Percentiles rank a stretch among this genome's conserved stretches.
Evolutionary conservation across 2,113 vertebrate genomes (phyloP).

Genomic region (Lepus europaeus): DNA sequence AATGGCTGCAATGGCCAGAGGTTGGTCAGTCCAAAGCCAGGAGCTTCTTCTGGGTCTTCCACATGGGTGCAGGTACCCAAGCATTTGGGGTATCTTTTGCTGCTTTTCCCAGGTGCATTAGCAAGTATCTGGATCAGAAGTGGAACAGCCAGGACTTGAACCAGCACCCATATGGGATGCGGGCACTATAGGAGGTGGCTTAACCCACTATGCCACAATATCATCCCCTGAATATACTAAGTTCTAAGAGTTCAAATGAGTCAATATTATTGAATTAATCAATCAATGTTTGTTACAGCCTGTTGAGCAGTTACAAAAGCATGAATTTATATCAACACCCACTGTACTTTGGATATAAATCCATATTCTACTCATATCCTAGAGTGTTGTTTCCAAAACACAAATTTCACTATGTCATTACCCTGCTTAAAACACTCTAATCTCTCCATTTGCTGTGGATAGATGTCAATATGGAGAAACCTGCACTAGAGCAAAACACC

Average conservation of each 20-base stretch:
- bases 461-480: neutral
- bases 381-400: conserved; percentile 52
- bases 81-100: too few relatives aligned
- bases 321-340: conserved; percentile 26
- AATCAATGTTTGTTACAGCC: conserved; percentile 30
- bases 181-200: too few relatives aligned
- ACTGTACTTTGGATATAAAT: conserved; percentile 59
- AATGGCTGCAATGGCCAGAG: too few relatives aligned
- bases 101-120: too few relatives aligned
- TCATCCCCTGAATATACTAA: neutral
- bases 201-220: too few relatives aligned
- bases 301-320: conserved; percentile 40
- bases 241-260: conserved; percentile 15
- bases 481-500: neutral
- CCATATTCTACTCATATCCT: neutral
- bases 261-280: conserved; percentile 38
- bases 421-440: neutral
- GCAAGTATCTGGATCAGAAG: too few relatives aligned
- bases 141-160: too few relatives aligned
- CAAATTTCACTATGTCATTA: conserved; percentile 40
- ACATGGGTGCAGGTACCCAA: too few relatives aligned
- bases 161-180: too few relatives aligned
- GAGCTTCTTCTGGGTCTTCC: too few relatives aligned
- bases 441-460: neutral
- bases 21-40: too few relatives aligned